A percentile compares a stretch with the other conserved stretches of the same genome.
phyloP scores from a whole-genome alignment of 1,140 invertebrate species.

The Drosophila leontia region DNA sequence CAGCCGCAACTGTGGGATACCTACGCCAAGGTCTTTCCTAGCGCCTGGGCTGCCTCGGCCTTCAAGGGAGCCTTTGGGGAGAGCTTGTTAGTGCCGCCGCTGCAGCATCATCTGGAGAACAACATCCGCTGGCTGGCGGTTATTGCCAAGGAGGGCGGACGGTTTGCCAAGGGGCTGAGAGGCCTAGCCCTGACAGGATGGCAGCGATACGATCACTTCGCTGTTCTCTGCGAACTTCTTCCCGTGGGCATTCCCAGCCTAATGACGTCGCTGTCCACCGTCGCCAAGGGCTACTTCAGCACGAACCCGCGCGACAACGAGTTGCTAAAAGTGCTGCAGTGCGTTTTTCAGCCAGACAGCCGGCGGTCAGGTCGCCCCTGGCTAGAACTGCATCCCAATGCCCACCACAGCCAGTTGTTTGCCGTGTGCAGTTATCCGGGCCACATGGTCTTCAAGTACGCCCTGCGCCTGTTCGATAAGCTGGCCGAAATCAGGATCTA shows the following conservation, averaged over 20 bases:
- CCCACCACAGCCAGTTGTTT: conserved; percentile 76
- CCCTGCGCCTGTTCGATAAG: conserved; percentile 86
- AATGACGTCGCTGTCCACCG: conserved; percentile 87
- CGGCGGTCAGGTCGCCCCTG: conserved; percentile 79
- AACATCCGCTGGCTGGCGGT: conserved; percentile 90
- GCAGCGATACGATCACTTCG: conserved; percentile 95
- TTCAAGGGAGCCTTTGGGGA: conserved; percentile 92
- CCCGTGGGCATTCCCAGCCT: conserved; percentile 92
- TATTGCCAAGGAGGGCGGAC: conserved; percentile 86
- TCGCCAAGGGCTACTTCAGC: conserved; percentile 88
- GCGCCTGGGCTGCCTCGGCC: conserved; percentile 90
- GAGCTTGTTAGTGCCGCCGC: conserved; percentile 89
- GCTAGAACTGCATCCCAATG: conserved; percentile 76
- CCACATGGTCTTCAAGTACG: conserved; percentile 87
- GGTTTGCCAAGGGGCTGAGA: conserved; percentile 86
- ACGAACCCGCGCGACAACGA: conserved; percentile 85
- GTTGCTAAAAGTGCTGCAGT: conserved; percentile 87
- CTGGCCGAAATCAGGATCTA: conserved; percentile 86
- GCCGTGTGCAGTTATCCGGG: conserved; percentile 86
- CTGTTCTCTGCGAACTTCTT: conserved; percentile 96
- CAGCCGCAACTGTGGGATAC: conserved; percentile 89
- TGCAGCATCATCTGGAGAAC: conserved; percentile 89
- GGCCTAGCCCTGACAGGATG: conserved; percentile 91
- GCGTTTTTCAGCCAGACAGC: conserved; percentile 85
- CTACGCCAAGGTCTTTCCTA: conserved; percentile 92